Evolutionary conservation across 2,113 vertebrate species (phyloP), one percentile per base, ranked within the genome.

Genomic region (Cygnus buccinator): DNA sequence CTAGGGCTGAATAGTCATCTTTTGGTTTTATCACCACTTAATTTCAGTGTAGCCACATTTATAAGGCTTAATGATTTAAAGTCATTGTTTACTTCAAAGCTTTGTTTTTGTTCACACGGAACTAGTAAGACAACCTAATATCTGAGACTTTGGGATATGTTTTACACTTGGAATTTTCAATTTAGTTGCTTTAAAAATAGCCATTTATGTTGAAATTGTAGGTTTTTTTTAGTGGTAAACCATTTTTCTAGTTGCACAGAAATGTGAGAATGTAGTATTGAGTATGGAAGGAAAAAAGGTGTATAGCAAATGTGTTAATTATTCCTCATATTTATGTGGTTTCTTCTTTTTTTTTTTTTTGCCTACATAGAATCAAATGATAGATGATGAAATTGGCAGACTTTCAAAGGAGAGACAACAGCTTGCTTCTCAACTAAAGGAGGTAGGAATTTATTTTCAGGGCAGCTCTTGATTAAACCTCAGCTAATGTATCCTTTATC

Each of bases 381-480:
- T 98, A 87, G 97, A 97, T 92, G 96, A 96, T 46, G 84, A 97
- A 91, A 98, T 98, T 43, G 75, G 55, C 44, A 85, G 41, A 46
- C 96, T 98, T 80, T 97, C 98, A 7, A 98, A 96, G 75, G 98
- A 99, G 80, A 98, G 98, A 68, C 96, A 99, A 35, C 93, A 96
- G 13, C 98, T 99, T 5, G 98, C 98, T 82, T 97, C 96, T 87
- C 96, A 97, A 29, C 89, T 98, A 29, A 99, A 98, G 90, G 97
- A 98, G 98, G 99, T 99, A 96, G 80, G 88, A 89, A 50, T 73
- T 85, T 77, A 55, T 46, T 59, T 62, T n/a, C 25, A 3, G 10
- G 37, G 20, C 50, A 82, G 39, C 71, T 81, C 65, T 62, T 73
- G 41, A 85, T 39, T 46, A 90, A 79, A 59, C 11, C 23, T 73